Conservation (phyloP, 2,113 vertebrate genomes). For the Acrocephalus arundinaceus region DNA sequence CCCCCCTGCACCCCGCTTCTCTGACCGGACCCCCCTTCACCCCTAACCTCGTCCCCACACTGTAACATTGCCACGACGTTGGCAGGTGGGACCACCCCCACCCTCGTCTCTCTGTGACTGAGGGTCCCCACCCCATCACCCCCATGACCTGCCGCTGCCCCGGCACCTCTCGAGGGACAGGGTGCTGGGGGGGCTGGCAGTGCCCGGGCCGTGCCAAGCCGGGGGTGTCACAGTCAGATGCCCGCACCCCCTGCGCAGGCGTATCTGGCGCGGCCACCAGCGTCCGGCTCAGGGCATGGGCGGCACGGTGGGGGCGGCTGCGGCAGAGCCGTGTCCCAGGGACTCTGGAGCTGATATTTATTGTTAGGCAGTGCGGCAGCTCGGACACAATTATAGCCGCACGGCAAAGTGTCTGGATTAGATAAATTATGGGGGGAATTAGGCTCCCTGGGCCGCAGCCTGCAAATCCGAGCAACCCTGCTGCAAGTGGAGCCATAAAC, state of each 20-base stretch:
- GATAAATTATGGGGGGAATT: conserved; percentile 58
- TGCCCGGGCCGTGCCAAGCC: neutral
- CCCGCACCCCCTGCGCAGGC: neutral
- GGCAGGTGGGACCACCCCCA: rapidly evolving
- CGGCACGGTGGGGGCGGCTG: conserved; percentile 33
- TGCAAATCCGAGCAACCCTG: conserved; percentile 47
- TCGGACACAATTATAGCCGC: neutral
- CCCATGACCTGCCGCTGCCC: rapidly evolving
- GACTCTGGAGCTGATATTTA: conserved; percentile 58
- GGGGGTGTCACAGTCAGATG: neutral
- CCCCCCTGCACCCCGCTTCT: neutral
- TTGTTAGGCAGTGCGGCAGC: conserved; percentile 65
- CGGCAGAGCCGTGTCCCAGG: conserved; percentile 57
- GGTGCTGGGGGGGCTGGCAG: rapidly evolving
- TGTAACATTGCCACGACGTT: neutral
- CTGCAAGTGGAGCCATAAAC: conserved; percentile 27
- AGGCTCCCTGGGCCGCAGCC: conserved; percentile 38
- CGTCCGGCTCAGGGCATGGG: conserved; percentile 27
- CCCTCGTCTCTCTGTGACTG: rapidly evolving
- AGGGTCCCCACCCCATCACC: neutral
- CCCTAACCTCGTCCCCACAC: rapidly evolving
- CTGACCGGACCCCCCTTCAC: rapidly evolving
- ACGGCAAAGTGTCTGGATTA: conserved; percentile 17
- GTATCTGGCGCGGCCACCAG: neutral
- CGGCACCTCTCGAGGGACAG: rapidly evolving